Evolutionary conservation across 2,888 invertebrate genomes (phyloP).

Genomic region (Agonopterix arenella): DNA sequence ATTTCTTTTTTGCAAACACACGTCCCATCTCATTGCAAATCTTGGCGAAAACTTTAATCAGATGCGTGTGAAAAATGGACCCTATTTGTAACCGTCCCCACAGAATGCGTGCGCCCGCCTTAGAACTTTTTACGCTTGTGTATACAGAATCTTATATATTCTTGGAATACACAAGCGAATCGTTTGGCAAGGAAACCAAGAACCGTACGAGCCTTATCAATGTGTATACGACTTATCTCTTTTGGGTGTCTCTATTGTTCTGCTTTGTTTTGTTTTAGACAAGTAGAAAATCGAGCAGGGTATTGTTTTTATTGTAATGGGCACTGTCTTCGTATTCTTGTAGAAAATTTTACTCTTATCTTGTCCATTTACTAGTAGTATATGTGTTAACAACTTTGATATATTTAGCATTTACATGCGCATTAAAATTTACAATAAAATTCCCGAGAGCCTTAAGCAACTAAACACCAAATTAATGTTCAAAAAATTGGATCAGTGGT

Average conservation of each 20-base stretch:
- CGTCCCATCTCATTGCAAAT: constrained; percentile 28
- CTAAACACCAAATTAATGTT: too few species aligned
- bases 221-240: constrained; percentile 1
- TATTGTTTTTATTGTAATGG: background rate
- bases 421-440: too few species aligned
- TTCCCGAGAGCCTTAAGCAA: too few species aligned
- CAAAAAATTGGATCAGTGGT: too few species aligned
- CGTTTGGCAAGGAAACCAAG: constrained; percentile 7
- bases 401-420: too few species aligned
- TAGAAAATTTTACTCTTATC: background rate
- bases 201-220: background rate
- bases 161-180: constrained; percentile 9
- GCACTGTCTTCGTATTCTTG: background rate
- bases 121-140: constrained; percentile 24
- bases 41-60: constrained; percentile 43
- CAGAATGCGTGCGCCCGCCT: constrained; percentile 25
- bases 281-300: background rate
- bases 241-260: background rate
- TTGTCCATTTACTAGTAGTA: background rate
- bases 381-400: background rate
- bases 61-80: constrained; percentile 40
- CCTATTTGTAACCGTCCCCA: constrained; percentile 38
- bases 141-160: constrained; percentile 1
- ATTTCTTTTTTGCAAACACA: constrained; percentile 5
- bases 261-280: background rate